Percentiles rank a stretch among this genome's conserved stretches.
These are phyloP conservation scores for Mycetomoellerius zeteki DNA, from an alignment of 1,140 invertebrate species.

Conservation along the genomic window DNA sequence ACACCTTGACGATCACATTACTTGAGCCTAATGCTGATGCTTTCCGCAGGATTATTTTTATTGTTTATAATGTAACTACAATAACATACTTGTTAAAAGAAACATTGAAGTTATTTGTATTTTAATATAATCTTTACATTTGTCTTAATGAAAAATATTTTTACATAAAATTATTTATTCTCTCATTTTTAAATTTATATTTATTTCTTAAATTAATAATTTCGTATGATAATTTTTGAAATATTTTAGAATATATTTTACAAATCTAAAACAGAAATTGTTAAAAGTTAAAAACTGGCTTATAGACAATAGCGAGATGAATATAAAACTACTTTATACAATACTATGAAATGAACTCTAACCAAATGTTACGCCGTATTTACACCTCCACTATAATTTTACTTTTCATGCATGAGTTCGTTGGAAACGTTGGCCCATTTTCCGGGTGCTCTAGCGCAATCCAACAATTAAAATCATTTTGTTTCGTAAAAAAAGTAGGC, in stretches of 20 bases:
- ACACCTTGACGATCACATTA: too few relatives aligned
- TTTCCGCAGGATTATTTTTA: too few relatives aligned
- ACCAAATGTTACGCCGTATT: slow-evolving; percentile 12
- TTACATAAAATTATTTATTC: neutral
- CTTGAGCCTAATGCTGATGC: too few relatives aligned
- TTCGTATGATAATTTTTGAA: too few relatives aligned
- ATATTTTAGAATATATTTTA: too few relatives aligned
- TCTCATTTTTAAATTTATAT: neutral
- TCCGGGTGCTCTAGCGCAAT: slow-evolving; percentile 45
- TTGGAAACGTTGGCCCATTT: slow-evolving; percentile 53
- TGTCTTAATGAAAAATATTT: neutral
- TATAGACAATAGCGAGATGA: neutral
- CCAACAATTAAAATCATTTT: slow-evolving; percentile 52
- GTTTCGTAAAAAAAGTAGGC: slow-evolving; percentile 58
- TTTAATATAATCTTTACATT: neutral
- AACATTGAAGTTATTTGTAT: too few relatives aligned
- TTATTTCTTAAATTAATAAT: too few relatives aligned
- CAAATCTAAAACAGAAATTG: too few relatives aligned
- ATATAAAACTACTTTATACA: slow-evolving; percentile 23
- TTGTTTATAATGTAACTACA: too few relatives aligned
- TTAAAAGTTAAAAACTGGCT: too few relatives aligned
- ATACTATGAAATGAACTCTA: slow-evolving; percentile 40
- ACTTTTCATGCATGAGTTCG: slow-evolving; percentile 34
- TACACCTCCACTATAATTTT: slow-evolving; percentile 22
- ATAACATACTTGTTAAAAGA: too few relatives aligned